Evolutionary conservation across 2,888 invertebrate species (phyloP).

Genomic region (Nasonia oneida): DNA sequence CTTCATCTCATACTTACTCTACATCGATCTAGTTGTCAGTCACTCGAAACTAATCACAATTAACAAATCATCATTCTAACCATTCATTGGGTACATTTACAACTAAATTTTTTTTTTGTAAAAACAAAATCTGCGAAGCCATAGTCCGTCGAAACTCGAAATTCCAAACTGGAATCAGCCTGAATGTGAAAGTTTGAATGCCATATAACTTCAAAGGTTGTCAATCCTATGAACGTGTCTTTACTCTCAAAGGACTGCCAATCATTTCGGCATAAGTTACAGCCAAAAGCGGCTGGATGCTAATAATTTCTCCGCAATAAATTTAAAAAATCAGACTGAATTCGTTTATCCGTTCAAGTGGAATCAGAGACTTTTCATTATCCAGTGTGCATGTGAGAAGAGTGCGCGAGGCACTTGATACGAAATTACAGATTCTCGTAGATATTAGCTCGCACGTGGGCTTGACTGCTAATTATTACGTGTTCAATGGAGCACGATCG

Average conservation of each 20-base stretch:
- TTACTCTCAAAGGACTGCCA: background rate
- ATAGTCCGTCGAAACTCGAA: background rate
- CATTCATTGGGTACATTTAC: background rate
- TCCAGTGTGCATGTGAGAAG: background rate
- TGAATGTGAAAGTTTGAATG: background rate
- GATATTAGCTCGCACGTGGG: background rate
- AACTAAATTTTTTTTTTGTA: background rate
- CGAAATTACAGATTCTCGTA: background rate
- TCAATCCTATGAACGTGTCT: background rate
- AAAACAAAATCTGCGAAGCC: background rate
- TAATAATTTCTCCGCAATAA: no score
- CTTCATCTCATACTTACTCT: constrained; percentile 14
- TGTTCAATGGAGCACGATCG: background rate
- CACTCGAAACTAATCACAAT: background rate
- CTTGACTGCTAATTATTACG: background rate
- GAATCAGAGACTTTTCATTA: background rate
- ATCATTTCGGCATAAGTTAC: background rate
- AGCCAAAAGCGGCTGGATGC: no score
- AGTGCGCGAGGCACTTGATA: background rate
- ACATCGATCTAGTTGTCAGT: background rate
- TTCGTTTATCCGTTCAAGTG: no score
- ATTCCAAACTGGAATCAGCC: background rate
- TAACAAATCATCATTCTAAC: background rate
- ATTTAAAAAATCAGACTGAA: background rate
- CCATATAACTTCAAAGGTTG: background rate